Percentiles rank a stretch among this genome's conserved stretches.
Evolutionary conservation across 2,888 invertebrate genomes (phyloP).

Genomic region (Stenodema calcarata): DNA sequence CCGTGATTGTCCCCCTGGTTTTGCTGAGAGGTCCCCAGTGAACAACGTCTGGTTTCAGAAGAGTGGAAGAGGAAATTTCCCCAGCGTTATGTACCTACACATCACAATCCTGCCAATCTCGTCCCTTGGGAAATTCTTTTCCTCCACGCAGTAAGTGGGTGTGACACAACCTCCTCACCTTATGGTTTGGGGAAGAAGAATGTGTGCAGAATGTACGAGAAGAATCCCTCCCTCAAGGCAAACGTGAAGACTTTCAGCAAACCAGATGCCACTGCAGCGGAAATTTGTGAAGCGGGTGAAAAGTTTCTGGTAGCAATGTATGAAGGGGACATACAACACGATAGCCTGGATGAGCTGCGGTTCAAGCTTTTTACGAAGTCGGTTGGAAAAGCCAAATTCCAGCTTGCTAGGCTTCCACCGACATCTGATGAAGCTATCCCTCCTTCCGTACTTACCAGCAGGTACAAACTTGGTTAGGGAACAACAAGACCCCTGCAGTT

Average conservation of each 20-base stretch:
- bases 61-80: too few relatives aligned
- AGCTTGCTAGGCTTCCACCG: not conserved
- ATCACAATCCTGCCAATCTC: too few relatives aligned
- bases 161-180: too few relatives aligned
- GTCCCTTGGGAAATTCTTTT: too few relatives aligned
- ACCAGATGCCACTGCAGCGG: not conserved
- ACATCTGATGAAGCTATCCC: not conserved
- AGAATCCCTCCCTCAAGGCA: too few relatives aligned
- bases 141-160: too few relatives aligned
- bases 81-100: too few relatives aligned
- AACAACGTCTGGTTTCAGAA: not conserved
- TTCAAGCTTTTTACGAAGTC: too few relatives aligned
- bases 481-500: not conserved
- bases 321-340: too few relatives aligned
- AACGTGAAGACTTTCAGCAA: not conserved
- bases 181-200: too few relatives aligned
- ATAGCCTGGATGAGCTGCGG: too few relatives aligned
- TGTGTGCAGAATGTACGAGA: too few relatives aligned
- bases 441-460: constrained; percentile 3
- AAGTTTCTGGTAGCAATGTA: not conserved
- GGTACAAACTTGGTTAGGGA: not conserved
- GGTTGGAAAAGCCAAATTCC: not conserved
- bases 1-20: not conserved
- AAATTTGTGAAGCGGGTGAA: not conserved
- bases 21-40: not conserved